A percentile compares a stretch with the other conserved stretches of the same genome.
phyloP scores from a whole-genome alignment of 2,113 vertebrate genomes.

The Vicugna pacos region DNA sequence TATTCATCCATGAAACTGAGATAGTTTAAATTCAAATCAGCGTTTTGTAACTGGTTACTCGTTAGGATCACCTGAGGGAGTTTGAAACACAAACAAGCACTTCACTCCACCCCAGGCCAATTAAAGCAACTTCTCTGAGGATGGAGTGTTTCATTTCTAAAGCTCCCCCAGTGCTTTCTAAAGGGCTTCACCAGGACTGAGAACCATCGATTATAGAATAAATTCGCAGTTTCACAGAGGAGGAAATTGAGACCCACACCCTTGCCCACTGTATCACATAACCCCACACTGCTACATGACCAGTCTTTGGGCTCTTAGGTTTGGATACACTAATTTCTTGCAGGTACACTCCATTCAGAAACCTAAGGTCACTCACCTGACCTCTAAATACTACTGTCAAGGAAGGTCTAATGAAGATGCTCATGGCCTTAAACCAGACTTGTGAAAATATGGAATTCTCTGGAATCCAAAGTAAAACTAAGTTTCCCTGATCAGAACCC shows the following conservation, averaged over 20 bases:
- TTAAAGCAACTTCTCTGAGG: neutral
- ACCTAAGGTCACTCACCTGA: neutral
- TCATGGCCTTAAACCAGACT: neutral
- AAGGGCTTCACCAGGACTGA: neutral
- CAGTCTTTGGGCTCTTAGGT: neutral
- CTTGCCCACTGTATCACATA: neutral
- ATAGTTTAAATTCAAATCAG: neutral
- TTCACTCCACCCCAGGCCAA: neutral
- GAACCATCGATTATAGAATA: neutral
- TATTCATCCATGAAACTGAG: neutral
- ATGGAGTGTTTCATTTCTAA: neutral
- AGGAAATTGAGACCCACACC: neutral
- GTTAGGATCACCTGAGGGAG: neutral
- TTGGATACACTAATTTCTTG: neutral
- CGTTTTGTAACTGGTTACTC: neutral
- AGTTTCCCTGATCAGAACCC: constrained; percentile 66
- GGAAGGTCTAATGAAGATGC: neutral
- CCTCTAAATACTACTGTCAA: neutral
- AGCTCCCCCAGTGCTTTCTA: neutral
- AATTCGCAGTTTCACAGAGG: neutral
- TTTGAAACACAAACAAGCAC: neutral
- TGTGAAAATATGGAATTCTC: neutral
- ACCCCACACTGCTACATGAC: neutral
- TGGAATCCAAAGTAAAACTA: constrained; percentile 52
- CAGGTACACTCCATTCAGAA: neutral